Evolutionary conservation across 1,140 invertebrate genomes (phyloP).

Genomic region (Centruroides sculpturatus): DNA sequence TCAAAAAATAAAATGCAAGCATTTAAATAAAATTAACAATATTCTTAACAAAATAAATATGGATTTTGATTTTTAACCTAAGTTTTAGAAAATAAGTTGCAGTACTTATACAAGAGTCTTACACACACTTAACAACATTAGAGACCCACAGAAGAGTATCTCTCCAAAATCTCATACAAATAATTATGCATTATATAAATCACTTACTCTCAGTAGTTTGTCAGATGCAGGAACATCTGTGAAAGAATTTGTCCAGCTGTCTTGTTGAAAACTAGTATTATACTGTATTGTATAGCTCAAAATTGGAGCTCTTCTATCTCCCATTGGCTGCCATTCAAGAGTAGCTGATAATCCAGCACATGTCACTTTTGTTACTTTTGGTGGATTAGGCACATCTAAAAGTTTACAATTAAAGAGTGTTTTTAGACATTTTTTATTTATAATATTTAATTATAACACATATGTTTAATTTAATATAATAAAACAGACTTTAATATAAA

Average conservation of each 20-base stretch:
- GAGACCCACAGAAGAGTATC: too few species aligned
- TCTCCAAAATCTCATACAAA: too few species aligned
- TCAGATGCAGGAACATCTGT: slow-evolving; percentile 64
- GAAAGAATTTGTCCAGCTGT: slow-evolving; percentile 67
- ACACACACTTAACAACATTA: too few species aligned
- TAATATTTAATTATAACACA: too few species aligned
- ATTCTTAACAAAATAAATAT: too few species aligned
- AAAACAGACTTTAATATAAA: too few species aligned
- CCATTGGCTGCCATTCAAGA: slow-evolving; percentile 69
- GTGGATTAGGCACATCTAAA: slow-evolving; percentile 76
- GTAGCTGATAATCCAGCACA: slow-evolving; percentile 55
- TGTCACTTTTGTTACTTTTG: slow-evolving; percentile 44
- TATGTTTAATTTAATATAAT: too few species aligned
- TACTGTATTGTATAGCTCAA: slow-evolving; percentile 80
- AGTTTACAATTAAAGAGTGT: neutral
- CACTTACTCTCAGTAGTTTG: slow-evolving; percentile 42
- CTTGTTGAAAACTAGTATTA: slow-evolving; percentile 86
- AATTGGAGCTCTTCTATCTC: slow-evolving; percentile 89
- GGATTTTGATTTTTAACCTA: too few species aligned
- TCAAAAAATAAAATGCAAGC: too few species aligned
- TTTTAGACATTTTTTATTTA: neutral
- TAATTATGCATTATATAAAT: neutral
- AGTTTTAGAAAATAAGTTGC: too few species aligned
- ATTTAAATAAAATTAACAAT: too few species aligned
- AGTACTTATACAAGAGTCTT: too few species aligned